phyloP scores from a whole-genome alignment of 1,140 invertebrate species.

The Gryllus bimaculatus region DNA sequence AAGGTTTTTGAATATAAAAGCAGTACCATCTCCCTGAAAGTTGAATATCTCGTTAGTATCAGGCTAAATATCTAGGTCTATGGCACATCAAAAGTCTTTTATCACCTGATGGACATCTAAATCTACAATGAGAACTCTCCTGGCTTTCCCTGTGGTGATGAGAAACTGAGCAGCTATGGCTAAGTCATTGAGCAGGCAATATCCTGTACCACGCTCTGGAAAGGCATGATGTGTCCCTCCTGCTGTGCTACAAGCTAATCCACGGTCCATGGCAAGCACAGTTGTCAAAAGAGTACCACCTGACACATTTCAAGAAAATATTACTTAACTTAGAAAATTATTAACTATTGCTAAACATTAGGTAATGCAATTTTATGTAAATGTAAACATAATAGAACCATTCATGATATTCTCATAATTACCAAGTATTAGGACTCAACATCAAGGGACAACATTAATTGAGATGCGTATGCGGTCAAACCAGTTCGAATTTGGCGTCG shows the following conservation, averaged over 20 bases:
- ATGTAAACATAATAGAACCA: background rate
- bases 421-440: too few relatives aligned
- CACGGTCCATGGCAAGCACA: conserved; percentile 27
- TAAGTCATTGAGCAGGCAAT: conserved; percentile 34
- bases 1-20: conserved; percentile 30
- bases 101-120: conserved; percentile 35
- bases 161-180: conserved; percentile 29
- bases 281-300: conserved; percentile 32
- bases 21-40: conserved; percentile 33
- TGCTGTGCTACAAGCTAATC: conserved; percentile 32
- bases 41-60: conserved; percentile 10
- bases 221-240: conserved; percentile 35
- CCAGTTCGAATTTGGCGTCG: too few relatives aligned
- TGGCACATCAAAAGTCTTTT: too few relatives aligned
- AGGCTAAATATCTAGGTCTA: too few relatives aligned
- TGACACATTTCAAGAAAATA: conserved; percentile 14
- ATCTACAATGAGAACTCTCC: conserved; percentile 32
- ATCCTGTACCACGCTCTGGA: conserved; percentile 31
- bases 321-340: conserved; percentile 5
- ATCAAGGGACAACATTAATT: too few relatives aligned
- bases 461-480: too few relatives aligned
- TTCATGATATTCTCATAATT: background rate
- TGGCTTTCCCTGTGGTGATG: conserved; percentile 23
- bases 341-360: background rate
- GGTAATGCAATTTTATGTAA: background rate